These are phyloP conservation scores for Odontophorus gujanensis DNA, from an alignment of 2,113 vertebrate genomes.

Conservation along the genomic window DNA sequence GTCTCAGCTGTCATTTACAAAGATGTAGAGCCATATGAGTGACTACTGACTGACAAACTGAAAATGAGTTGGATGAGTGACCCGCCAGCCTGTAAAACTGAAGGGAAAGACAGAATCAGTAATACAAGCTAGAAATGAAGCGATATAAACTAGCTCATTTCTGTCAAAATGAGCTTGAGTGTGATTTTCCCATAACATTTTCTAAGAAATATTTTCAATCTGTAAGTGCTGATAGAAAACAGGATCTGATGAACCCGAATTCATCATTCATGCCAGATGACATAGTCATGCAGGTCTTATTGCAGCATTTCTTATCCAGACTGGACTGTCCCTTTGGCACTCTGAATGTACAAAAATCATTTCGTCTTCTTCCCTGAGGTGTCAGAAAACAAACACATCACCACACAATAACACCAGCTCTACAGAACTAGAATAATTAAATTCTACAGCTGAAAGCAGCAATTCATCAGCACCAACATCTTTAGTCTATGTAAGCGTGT, in stretches of 20 bases:
- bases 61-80: constrained; percentile 27
- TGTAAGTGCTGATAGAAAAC: not conserved
- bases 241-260: not conserved
- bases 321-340: constrained; percentile 10
- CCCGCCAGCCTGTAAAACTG: not conserved
- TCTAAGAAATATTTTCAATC: not conserved
- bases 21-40: not conserved
- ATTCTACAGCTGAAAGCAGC: constrained; percentile 59
- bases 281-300: not conserved
- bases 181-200: not conserved
- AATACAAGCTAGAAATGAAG: not conserved
- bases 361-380: not conserved
- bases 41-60: constrained; percentile 46
- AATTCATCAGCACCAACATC: constrained; percentile 44
- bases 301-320: constrained; percentile 26
- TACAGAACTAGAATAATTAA: constrained; percentile 17
- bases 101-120: not conserved
- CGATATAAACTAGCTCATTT: not conserved
- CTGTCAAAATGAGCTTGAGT: not conserved
- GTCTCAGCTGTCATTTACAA: constrained; percentile 36
- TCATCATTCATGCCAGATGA: constrained; percentile 3
- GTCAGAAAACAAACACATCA: constrained; percentile 45
- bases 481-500: not conserved
- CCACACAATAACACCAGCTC: constrained; percentile 12
- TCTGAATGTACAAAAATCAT: not conserved